Percentiles rank a stretch among this genome's conserved stretches.
Evolutionary conservation across 2,113 vertebrate species (phyloP).

Genomic region (Atrichornis clamosus): DNA sequence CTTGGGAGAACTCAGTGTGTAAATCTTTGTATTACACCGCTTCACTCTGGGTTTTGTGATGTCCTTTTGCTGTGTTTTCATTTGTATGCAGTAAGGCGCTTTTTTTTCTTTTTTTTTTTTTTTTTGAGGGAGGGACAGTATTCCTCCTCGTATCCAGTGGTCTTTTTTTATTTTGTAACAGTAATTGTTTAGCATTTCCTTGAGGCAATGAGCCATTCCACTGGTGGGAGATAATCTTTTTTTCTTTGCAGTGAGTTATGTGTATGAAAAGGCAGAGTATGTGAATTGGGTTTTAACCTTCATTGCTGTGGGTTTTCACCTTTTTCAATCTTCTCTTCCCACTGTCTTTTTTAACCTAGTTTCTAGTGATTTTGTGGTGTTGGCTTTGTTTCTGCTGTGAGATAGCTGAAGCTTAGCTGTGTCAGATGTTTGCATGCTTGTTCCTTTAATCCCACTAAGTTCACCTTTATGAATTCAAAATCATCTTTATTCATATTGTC

Average conservation of each 20-base stretch:
- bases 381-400: not conserved
- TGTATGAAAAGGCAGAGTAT: not conserved
- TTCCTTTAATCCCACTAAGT: not conserved
- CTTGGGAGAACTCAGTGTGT: not conserved
- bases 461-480: not conserved
- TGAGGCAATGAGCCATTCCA: constrained; percentile 2
- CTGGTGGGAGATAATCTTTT: not conserved
- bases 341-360: not conserved
- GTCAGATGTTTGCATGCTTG: not conserved
- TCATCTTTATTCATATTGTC: constrained; percentile 27
- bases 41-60: not conserved
- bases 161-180: not conserved
- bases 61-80: not conserved
- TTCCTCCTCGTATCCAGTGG: not conserved
- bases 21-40: not conserved
- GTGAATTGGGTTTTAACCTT: not conserved
- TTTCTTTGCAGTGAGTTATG: not conserved
- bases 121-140: not conserved
- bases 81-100: not conserved
- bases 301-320: not conserved
- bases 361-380: not conserved
- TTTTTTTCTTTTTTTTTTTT: not conserved
- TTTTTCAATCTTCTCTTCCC: not conserved
- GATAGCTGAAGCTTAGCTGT: not conserved
- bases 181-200: constrained; percentile 24